Conservation (phyloP, 2,888 invertebrate species). For the Campoletis raptor region DNA sequence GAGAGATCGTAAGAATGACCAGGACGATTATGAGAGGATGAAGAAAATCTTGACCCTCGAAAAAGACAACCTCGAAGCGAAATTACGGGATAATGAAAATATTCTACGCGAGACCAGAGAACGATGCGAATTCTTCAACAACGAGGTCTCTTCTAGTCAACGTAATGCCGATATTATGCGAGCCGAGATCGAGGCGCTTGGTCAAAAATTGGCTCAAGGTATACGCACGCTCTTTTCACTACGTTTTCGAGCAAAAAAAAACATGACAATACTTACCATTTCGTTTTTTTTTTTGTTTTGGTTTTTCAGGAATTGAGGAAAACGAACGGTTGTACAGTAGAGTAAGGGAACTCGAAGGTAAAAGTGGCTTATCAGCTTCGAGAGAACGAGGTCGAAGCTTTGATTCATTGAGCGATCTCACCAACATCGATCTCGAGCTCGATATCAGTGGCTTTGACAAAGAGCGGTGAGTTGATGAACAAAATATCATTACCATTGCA, state of each 20-base stretch:
- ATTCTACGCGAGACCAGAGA: constrained; percentile 88
- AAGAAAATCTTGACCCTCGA: constrained; percentile 86
- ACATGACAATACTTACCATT: neutral
- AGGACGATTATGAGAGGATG: constrained; percentile 88
- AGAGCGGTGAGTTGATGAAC: constrained; percentile 84
- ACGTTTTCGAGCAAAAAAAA: neutral
- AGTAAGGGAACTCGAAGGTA: constrained; percentile 90
- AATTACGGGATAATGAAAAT: constrained; percentile 82
- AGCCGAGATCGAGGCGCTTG: constrained; percentile 89
- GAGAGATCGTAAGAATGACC: constrained; percentile 87
- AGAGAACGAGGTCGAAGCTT: constrained; percentile 89
- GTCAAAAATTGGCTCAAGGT: constrained; percentile 88
- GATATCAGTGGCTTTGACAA: constrained; percentile 91
- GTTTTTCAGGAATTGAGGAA: constrained; percentile 88
- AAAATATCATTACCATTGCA: constrained; percentile 60
- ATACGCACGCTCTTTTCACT: neutral
- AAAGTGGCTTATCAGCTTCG: constrained; percentile 86
- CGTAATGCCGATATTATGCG: constrained; percentile 89
- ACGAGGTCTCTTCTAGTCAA: constrained; percentile 89
- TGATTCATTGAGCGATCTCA: constrained; percentile 93
- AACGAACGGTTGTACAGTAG: constrained; percentile 91
- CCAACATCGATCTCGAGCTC: constrained; percentile 91
- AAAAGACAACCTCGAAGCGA: constrained; percentile 90
- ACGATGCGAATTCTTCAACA: constrained; percentile 88
- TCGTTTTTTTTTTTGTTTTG: neutral